Base-by-base conservation (phyloP, 2,888 invertebrate species). In the Biston betularia region DNA sequence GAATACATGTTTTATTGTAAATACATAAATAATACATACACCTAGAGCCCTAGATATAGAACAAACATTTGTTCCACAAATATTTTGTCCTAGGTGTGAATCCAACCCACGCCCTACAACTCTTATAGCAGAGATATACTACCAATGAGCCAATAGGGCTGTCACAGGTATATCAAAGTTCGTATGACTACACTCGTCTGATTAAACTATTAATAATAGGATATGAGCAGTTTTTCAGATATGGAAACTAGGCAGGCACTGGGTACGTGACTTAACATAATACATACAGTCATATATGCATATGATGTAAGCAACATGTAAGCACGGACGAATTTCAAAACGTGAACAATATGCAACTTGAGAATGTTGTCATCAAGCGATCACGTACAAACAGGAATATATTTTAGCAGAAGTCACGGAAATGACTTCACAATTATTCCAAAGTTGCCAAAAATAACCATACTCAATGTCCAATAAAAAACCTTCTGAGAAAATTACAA, bases 401-500 rank as follows among this genome's bases (percentile, higher is more conserved):
- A 52, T 52, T 38, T 35, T 35, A 9, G 33, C 14, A 38, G 24
- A n/a, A 54, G 12, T 33, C 54, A 33, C 40, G 33, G 54, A 54
- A 42, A 44, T 54, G 12, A 24, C 35, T n/a, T 40, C 14, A 46
- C 42, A 54, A 42, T 42, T 42, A 42, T 42, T 42, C 24, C 33
- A 54, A 35, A 52, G 34, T 8, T 15, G 38, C 11, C 14, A 35
- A 14, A 57, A 52, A 57, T 46, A n/a, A 55, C 34, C 15, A 40
- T 40, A 53, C 40, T 40, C 40, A 53, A 35, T 35, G 38, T 15
- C 48, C 40, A 64, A 42, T 54, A 38, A 59, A 52, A 34, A 42
- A 15, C 45, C 69, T 42, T 66, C 54, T 44, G 63, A 71, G 69
- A 70, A 71, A 74, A 75, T 59, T 42, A 49, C 48, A 59, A 59